Base-by-base conservation (phyloP, 2,113 vertebrate species). In the Clarias gariepinus region DNA sequence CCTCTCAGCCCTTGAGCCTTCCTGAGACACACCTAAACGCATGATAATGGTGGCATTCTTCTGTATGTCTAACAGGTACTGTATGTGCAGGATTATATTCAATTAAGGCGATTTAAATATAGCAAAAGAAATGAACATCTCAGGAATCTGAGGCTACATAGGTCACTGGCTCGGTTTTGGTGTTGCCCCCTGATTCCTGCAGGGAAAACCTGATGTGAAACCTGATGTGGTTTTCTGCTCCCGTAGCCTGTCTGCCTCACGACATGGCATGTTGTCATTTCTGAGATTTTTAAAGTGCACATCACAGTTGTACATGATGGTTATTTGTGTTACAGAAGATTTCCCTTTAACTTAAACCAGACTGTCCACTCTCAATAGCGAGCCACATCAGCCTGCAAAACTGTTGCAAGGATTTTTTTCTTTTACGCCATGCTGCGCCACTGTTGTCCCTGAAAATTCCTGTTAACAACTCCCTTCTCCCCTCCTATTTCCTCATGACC, bases 31-130 rank as follows among this genome's bases (percentile, higher is more conserved):
- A 36, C 33, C 33, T n/a, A 61, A 73, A 86, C 28, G n/a, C 53
- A 41, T 81, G 10, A 63, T 85, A 77, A 68, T 85, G 79, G 85
- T 61, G n/a, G 57, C 79, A 63, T 47, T 85, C 58, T 85, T 85
- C 80, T 71, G 85, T 41, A 64, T 82, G 63, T 87, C 52, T 79
- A 28, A 30, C 68, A 53, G 30, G 47, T 87, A 69, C 36, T 71
- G 47, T 87, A 69, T 28, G 71, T 63, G 76, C 19, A 25, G 19
- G 25, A 13, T 36, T 36, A 36, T 61, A 8, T 5, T 15, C 21
- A 81, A 41, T 1, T 41, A 60, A 60, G 61, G 28, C 16, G 11
- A 12, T 79, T 21, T 30, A 58, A 33, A 79, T 30, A 79, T 33
- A 58, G 1, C 3, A 57, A 78, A 18, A 0, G 53, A 7, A 57